Percentiles rank a stretch among this genome's conserved stretches.
phyloP scores from a whole-genome alignment of 2,888 invertebrate species.

The Mactromeris polynyma region DNA sequence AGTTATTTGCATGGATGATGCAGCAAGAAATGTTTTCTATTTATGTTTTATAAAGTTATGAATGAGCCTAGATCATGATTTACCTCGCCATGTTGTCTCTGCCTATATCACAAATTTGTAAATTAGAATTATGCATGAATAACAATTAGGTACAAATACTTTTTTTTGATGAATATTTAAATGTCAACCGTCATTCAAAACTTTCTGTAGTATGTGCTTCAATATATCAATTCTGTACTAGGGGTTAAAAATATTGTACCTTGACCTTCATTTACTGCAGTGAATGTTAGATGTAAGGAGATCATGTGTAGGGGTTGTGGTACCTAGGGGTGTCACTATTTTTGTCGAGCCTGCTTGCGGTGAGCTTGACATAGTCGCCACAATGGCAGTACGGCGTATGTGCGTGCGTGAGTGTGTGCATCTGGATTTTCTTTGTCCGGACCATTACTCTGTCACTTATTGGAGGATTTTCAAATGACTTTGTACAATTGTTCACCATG shows the following conservation, averaged over 20 bases:
- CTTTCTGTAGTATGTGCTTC: not conserved
- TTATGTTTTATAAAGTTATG: not conserved
- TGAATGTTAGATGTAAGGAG: too few species aligned
- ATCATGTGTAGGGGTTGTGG: too few species aligned
- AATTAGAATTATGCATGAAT: conserved; percentile 15
- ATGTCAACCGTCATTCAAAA: not conserved
- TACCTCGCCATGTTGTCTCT: not conserved
- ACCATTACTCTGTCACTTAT: too few species aligned
- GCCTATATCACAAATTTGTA: not conserved
- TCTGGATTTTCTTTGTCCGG: too few species aligned
- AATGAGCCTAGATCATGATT: not conserved
- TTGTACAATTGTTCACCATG: too few species aligned
- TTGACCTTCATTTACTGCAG: too few species aligned
- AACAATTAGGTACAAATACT: not conserved
- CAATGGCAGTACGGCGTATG: too few species aligned
- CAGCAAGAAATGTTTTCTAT: not conserved
- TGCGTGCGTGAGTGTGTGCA: too few species aligned
- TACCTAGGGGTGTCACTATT: too few species aligned
- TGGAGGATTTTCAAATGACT: too few species aligned
- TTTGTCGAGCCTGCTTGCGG: too few species aligned
- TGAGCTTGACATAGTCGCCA: too few species aligned
- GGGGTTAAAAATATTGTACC: not conserved
- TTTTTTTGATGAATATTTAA: not conserved
- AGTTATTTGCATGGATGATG: not conserved
- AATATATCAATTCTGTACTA: not conserved